Conservation (phyloP, 2,888 invertebrate species). For the Hypercompe scribonia region DNA sequence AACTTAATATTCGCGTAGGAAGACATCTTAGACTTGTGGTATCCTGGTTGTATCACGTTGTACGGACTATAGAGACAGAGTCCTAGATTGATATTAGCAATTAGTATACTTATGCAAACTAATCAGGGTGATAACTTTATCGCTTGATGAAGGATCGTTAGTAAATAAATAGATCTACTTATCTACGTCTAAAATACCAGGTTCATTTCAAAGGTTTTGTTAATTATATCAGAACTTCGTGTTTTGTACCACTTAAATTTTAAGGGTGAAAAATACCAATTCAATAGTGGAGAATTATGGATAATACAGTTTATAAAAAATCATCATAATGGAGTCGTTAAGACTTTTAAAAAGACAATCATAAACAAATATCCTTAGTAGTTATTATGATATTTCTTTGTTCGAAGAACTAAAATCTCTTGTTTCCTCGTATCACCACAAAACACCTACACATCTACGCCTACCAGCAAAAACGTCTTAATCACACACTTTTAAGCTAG, state of each 20-base stretch:
- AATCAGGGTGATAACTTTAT: background rate
- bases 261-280: no score
- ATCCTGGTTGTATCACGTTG: background rate
- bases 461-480: background rate
- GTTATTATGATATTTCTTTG: background rate
- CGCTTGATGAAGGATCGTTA: background rate
- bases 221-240: no score
- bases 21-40: background rate
- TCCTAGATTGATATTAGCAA: background rate
- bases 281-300: no score
- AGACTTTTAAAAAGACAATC: background rate
- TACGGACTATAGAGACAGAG: background rate
- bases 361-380: background rate
- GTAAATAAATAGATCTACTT: background rate
- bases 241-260: no score
- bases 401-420: background rate
- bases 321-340: background rate
- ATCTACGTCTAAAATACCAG: background rate
- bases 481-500: background rate
- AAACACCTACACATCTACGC: background rate
- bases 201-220: no score
- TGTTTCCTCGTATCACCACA: background rate
- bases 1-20: background rate
- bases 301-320: background rate
- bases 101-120: no score